phyloP scores from a whole-genome alignment of 2,113 vertebrate genomes.

The Neolamprologus ventralis region DNA sequence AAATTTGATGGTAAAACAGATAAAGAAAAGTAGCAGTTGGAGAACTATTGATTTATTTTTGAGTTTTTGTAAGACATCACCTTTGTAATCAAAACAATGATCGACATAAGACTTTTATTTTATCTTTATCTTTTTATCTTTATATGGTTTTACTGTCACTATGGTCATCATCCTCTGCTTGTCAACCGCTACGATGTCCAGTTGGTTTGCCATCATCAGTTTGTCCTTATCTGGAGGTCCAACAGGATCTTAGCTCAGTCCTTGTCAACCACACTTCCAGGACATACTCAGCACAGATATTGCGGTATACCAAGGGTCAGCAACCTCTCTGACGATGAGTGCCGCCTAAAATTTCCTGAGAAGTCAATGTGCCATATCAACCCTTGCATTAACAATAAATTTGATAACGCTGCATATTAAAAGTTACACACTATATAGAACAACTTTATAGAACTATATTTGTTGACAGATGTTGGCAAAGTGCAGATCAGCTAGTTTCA shows the following conservation, averaged over 20 bases:
- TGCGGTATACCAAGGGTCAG: neutral
- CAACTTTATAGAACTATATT: neutral
- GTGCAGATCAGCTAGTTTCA: neutral
- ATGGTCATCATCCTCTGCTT: neutral
- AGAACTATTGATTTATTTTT: neutral
- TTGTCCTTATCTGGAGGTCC: neutral
- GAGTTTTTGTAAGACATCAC: neutral
- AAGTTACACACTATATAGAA: neutral
- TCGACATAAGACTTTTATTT: neutral
- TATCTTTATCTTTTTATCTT: neutral
- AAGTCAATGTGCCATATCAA: neutral
- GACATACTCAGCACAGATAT: neutral
- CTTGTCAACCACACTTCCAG: neutral
- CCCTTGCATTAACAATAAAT: neutral
- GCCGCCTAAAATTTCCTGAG: neutral
- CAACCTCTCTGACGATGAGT: neutral
- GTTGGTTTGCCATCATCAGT: neutral
- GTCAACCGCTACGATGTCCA: neutral
- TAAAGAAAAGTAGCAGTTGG: neutral
- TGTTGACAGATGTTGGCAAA: neutral
- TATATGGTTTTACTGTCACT: neutral
- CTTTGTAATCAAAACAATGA: neutral
- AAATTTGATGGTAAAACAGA: neutral
- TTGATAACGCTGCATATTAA: neutral
- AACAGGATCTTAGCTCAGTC: neutral